phyloP scores from a whole-genome alignment of 2,888 invertebrate genomes.

The Habroteleia sp. region DNA sequence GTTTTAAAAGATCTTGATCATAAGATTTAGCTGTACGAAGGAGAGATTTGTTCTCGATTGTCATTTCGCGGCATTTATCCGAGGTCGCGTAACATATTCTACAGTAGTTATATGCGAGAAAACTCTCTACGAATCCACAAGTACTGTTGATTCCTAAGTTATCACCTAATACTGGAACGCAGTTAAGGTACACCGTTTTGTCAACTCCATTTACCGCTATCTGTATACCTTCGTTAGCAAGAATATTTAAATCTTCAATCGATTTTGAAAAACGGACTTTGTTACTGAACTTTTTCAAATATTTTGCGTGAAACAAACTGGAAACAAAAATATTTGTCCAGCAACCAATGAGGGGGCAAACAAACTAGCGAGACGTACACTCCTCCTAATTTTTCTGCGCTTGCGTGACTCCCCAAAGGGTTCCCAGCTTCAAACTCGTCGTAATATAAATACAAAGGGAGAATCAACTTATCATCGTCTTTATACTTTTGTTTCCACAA shows the following conservation, averaged over 20 bases:
- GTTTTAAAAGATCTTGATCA: too few relatives aligned
- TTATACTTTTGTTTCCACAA: background rate
- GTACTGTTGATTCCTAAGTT: background rate
- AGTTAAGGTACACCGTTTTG: background rate
- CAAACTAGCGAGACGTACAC: background rate
- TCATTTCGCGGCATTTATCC: background rate
- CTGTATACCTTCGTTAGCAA: background rate
- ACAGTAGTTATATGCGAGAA: background rate
- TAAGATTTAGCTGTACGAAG: background rate
- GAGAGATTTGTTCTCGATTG: background rate
- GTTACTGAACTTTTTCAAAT: background rate
- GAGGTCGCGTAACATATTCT: background rate
- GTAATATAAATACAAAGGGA: background rate
- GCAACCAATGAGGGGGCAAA: conserved; percentile 8
- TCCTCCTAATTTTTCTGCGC: background rate
- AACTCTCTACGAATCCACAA: background rate
- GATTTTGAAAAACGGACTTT: background rate
- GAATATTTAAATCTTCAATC: background rate
- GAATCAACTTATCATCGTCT: background rate
- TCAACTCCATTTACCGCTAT: background rate
- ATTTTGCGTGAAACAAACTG: background rate
- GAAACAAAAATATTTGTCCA: background rate
- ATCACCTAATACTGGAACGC: background rate
- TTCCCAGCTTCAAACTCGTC: conserved; percentile 4
- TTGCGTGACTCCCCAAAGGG: background rate